These are phyloP conservation scores for Antigone vipio DNA, from an alignment of 2,113 vertebrate species.

Conservation along the genomic window DNA sequence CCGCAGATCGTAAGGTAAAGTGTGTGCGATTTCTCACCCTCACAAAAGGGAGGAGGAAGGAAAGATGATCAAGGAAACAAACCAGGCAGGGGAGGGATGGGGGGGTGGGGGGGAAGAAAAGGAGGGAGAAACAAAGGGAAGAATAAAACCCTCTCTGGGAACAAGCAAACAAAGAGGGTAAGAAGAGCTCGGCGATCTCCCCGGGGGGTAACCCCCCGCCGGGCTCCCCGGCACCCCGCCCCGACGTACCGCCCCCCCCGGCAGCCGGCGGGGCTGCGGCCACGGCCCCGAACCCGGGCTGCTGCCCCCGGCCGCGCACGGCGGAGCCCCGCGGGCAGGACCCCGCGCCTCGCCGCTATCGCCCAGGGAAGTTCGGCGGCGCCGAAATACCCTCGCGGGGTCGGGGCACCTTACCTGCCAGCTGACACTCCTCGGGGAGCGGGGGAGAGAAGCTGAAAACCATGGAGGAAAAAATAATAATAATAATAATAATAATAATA, in stretches of 20 bases:
- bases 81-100: neutral
- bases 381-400: neutral
- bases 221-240: conserved; percentile 16
- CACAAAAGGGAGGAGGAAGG: neutral
- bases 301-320: neutral
- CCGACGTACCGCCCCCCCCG: neutral
- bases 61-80: conserved; percentile 35
- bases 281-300: neutral
- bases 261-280: neutral
- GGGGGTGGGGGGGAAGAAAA: neutral
- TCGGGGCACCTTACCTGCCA: conserved; percentile 67
- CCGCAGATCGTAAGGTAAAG: conserved; percentile 38
- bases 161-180: conserved; percentile 46
- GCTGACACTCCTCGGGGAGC: conserved; percentile 29
- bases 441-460: neutral
- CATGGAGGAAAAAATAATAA: neutral
- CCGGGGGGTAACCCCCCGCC: neutral
- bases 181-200: conserved; percentile 4
- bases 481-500: neutral
- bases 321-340: neutral
- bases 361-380: conserved; percentile 21
- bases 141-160: conserved; percentile 43
- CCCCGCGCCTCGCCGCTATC: neutral
- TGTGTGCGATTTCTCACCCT: neutral
- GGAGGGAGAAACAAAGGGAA: conserved; percentile 36